Percentiles rank a stretch among this genome's conserved stretches.
phyloP scores from a whole-genome alignment of 2,888 invertebrate species.

The Galeruca laticollis region DNA sequence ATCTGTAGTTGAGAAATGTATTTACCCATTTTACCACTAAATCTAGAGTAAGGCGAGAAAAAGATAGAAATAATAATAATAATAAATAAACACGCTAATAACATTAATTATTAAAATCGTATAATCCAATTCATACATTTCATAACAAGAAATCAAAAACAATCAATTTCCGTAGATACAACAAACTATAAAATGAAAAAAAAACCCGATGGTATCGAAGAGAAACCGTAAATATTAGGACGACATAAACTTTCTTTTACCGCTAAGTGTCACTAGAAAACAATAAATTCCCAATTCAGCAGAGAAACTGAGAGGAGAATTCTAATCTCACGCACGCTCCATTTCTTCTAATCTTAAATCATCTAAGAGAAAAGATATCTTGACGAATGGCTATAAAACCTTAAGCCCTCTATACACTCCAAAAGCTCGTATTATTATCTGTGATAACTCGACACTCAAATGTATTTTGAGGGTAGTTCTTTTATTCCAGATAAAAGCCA shows the following conservation, averaged over 20 bases:
- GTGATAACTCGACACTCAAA: slow-evolving; percentile 1
- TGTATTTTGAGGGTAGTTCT: slow-evolving; percentile 26
- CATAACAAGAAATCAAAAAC: neutral
- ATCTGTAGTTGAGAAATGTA: no score
- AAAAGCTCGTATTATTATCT: slow-evolving; percentile 35
- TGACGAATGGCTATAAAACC: slow-evolving; percentile 53
- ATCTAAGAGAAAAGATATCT: slow-evolving; percentile 56
- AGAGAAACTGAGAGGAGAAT: slow-evolving; percentile 54
- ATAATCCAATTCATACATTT: no score
- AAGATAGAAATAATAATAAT: no score
- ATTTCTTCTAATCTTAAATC: slow-evolving; percentile 64
- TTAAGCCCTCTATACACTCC: slow-evolving; percentile 18
- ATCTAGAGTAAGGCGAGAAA: no score
- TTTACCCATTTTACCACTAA: no score
- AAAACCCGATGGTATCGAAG: neutral
- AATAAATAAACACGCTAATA: no score
- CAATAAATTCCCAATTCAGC: slow-evolving; percentile 49
- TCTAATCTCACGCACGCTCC: slow-evolving; percentile 62
- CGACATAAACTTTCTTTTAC: slow-evolving; percentile 16
- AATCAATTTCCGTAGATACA: neutral
- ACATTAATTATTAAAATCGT: no score
- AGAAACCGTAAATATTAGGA: slow-evolving; percentile 27
- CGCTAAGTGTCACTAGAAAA: slow-evolving; percentile 30
- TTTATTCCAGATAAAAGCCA: slow-evolving; percentile 8
- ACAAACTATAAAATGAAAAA: slow-evolving; percentile 24